These are phyloP conservation scores for Avahi laniger DNA, from an alignment of 2,797 vertebrate species.

Conservation along the genomic window DNA sequence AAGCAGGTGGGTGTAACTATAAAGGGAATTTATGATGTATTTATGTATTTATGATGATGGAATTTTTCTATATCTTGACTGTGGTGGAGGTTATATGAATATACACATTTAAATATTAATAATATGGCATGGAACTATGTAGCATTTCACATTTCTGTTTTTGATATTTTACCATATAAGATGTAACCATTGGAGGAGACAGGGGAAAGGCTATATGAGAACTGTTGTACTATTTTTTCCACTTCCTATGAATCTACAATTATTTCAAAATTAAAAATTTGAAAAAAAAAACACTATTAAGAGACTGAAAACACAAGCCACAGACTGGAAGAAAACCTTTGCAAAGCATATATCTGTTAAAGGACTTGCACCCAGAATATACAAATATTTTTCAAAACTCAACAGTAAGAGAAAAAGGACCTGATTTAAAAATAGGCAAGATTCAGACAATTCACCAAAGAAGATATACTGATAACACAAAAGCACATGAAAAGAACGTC, in stretches of 20 bases:
- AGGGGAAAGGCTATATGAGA: background rate
- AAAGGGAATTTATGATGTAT: too few relatives aligned
- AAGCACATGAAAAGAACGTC: background rate
- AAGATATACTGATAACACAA: background rate
- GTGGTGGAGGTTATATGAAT: background rate
- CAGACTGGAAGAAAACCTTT: background rate
- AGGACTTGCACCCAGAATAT: background rate
- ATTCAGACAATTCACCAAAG: background rate
- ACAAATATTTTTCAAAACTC: background rate
- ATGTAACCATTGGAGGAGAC: too few relatives aligned
- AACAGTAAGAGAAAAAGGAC: background rate
- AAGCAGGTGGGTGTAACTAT: background rate
- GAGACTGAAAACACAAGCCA: background rate
- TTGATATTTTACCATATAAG: background rate
- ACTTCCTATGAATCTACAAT: background rate
- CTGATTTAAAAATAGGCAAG: background rate
- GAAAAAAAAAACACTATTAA: background rate
- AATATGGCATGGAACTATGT: background rate
- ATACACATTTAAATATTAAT: background rate
- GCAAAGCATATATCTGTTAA: background rate
- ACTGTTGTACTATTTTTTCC: background rate
- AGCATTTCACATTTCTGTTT: background rate
- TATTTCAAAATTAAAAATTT: background rate
- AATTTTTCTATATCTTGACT: background rate
- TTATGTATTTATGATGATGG: background rate